Evolutionary conservation across 2,888 invertebrate genomes (phyloP), one percentile per base, ranked within the genome.

Genomic region (Sympetrum striolatum): DNA sequence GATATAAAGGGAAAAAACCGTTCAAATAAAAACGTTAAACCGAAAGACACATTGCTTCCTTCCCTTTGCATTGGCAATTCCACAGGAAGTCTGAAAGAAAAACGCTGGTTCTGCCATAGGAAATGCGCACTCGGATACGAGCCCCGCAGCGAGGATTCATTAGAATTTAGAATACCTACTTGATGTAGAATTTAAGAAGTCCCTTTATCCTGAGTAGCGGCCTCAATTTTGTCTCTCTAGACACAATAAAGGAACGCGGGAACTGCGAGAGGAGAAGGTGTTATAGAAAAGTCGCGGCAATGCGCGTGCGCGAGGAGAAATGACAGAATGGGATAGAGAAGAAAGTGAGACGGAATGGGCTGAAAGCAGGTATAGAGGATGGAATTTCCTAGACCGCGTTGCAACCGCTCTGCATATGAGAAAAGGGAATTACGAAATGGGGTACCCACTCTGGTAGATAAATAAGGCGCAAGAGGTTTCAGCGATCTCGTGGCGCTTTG

Each of bases 81-180:
- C 86, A 60, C 37, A 73, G 73, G 73, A 73, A 25, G 60, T 37
- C 86, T 37, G 60, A 39, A 86, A 86, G 35, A 60, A 86, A 60
- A 58, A 64, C 37, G 60, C 60, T 22, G 58, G 58, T 86, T 60
- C 35, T 60, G 37, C 58, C 60, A 31, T 35, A 64, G 60, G 60
- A 86, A 60, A 86, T 60, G 37, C 60, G 53, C 60, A 82, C 12
- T 58, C 60, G 35, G 64, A 64, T 64, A 64, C 86, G 37, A 64
- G 60, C 37, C 86, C 60, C 60, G 86, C n/a, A n/a, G 86, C 86
- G 86, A 86, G 86, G 86, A 60, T 86, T 64, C 86, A 86, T 86
- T 86, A 86, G 86, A 86, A 86, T 86, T 86, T 64, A 86, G 86
- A 86, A 86, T 86, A 86, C 86, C 86, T 86, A 86, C 86, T 86